A percentile compares a stretch with the other conserved stretches of the same genome.
These are phyloP conservation scores for Phallusia fumigata DNA, from an alignment of 23 tunicate species.

Conservation along the genomic window DNA sequence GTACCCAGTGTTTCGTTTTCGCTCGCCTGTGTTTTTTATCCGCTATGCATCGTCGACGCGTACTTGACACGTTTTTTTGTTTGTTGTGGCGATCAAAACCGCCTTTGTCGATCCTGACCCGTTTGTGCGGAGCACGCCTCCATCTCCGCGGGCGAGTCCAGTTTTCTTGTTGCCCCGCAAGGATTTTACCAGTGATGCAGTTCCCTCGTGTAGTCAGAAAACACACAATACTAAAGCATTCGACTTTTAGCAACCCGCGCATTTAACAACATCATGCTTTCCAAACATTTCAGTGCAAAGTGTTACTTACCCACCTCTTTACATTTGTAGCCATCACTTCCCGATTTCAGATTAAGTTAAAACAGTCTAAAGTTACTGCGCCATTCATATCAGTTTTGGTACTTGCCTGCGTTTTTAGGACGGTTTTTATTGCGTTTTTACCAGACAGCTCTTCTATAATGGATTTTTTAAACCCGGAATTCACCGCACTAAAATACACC, in stretches of 20 bases:
- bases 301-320: no score
- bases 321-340: no score
- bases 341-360: not conserved
- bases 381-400: slow-evolving; percentile 5
- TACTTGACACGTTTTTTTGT: not conserved
- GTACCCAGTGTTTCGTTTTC: not conserved
- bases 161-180: not conserved
- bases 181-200: not conserved
- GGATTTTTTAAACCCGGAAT: no score
- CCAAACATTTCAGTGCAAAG: no score
- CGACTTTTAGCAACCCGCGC: not conserved
- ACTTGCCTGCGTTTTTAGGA: not conserved
- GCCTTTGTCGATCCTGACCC: slow-evolving; percentile 9
- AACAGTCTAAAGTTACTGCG: not conserved
- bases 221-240: not conserved
- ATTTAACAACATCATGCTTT: no score
- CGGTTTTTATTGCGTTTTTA: not conserved
- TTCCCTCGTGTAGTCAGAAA: not conserved
- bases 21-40: slow-evolving; percentile 23
- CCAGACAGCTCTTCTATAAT: no score
- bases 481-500: no score
- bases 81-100: not conserved
- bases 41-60: slow-evolving; percentile 25
- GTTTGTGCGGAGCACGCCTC: not conserved
- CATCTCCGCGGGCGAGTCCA: not conserved